A percentile compares a stretch with the other conserved stretches of the same genome.
These are phyloP conservation scores for Pherbina coryleti DNA, from an alignment of 2,888 invertebrate genomes.

Conservation along the genomic window DNA sequence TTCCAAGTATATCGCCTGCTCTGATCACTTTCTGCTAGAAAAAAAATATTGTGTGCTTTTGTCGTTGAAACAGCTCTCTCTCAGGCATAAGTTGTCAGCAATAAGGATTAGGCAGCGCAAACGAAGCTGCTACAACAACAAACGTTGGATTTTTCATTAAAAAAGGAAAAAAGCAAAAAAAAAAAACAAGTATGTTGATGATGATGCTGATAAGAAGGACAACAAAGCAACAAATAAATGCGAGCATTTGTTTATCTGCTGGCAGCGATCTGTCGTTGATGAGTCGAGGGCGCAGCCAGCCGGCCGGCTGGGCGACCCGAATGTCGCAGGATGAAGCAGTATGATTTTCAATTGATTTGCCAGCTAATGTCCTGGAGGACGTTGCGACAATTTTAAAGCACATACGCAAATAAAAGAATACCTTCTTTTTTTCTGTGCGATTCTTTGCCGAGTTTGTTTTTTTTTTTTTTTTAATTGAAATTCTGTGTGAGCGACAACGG, in stretches of 20 bases:
- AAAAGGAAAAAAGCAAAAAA: not conserved
- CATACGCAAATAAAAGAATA: slow-evolving; percentile 1
- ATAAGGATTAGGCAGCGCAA: not conserved
- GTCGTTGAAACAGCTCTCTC: not conserved
- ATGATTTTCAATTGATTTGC: slow-evolving; percentile 32
- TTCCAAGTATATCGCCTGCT: not conserved
- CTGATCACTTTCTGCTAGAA: not conserved
- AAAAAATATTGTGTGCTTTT: not conserved
- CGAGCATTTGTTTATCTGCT: slow-evolving; percentile 33
- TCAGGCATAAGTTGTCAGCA: not conserved
- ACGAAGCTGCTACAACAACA: slow-evolving; percentile 8
- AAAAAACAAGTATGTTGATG: not conserved
- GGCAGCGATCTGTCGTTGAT: slow-evolving; percentile 18
- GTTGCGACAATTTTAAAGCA: slow-evolving; percentile 20
- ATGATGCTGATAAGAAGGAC: not conserved
- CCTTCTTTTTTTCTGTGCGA: slow-evolving; percentile 4
- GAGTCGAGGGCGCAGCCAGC: not conserved
- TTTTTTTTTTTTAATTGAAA: slow-evolving; percentile 20
- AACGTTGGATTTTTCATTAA: slow-evolving; percentile 8
- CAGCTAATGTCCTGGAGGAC: slow-evolving; percentile 18
- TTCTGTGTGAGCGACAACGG: slow-evolving; percentile 15
- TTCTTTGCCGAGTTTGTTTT: not conserved
- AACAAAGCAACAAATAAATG: slow-evolving; percentile 7
- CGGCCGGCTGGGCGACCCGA: not conserved
- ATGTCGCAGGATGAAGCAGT: slow-evolving; percentile 3